phyloP scores from a whole-genome alignment of 2,113 vertebrate species.

The Cathartes aura region DNA sequence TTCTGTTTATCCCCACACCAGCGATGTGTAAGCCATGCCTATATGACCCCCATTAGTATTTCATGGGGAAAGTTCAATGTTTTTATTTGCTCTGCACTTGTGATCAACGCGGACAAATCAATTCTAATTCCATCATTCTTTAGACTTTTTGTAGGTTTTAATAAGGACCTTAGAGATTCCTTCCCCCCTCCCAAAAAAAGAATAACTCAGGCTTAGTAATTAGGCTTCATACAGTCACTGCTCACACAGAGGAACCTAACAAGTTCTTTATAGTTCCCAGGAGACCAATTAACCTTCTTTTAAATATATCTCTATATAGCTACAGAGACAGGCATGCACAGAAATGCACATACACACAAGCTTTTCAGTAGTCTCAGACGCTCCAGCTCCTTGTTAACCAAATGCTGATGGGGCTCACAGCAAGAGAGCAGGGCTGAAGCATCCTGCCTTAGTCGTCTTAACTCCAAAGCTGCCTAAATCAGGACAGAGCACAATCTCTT shows the following conservation, averaged over 20 bases:
- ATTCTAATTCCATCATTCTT: slow-evolving; percentile 36
- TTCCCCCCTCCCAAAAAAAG: background rate
- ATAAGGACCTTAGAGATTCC: slow-evolving; percentile 77
- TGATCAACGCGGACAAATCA: slow-evolving; percentile 17
- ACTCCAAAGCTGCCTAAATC: background rate
- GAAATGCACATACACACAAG: background rate
- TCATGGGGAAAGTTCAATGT: background rate
- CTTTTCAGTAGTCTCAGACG: background rate
- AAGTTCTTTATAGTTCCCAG: slow-evolving; percentile 53
- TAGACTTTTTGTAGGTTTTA: slow-evolving; percentile 65
- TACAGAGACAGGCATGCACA: background rate
- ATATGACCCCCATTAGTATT: background rate
- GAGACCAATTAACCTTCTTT: slow-evolving; percentile 68
- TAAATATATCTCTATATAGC: slow-evolving; percentile 40
- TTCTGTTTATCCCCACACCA: background rate
- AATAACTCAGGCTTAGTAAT: slow-evolving; percentile 64
- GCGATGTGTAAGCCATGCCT: background rate
- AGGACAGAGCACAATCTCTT: background rate
- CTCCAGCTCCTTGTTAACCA: slow-evolving; percentile 32
- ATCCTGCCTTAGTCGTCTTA: background rate
- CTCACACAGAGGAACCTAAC: slow-evolving; percentile 43
- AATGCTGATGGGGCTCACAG: background rate
- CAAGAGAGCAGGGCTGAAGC: background rate
- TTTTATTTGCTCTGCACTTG: slow-evolving; percentile 40
- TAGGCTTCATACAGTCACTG: slow-evolving; percentile 43